Base-by-base conservation (phyloP, 2,113 vertebrate species). In the Epinephelus lanceolatus region DNA sequence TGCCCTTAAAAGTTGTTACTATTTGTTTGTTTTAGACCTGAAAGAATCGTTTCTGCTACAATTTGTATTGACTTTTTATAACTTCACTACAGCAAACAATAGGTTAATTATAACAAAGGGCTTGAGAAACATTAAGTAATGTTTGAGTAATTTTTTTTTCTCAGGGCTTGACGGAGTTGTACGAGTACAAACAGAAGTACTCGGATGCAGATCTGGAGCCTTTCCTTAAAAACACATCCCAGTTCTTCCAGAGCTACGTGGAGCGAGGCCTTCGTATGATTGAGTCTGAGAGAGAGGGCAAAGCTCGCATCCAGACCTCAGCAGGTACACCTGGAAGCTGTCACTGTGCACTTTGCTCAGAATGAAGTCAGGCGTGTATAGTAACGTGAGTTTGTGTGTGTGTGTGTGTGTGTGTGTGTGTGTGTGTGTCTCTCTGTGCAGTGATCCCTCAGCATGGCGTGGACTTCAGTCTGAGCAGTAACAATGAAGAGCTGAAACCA, bases 241-340 rank as follows among this genome's bases (percentile, higher is more conserved):
- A 98, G 92, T 98, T 99, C 94, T 99, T 99, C 93, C 98, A 99
- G 94, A 99, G 97, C 92, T 99, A 99, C 17, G 98, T 99, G 86
- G 98, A 99, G 93, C 95, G 97, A 91, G 98, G 98, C 19, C 97
- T 99, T n/a, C 96, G 97, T 5, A 93, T 98, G 88, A 99, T 99
- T 52, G 98, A 99, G 92, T 98, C 97, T 0, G 98, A 99, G 80
- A 93, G 97, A 27, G 98, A 99, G 82, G 97, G 97, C 53, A 99
- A 99, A 83, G 92, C 96, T 56, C 95, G 96, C 19, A 96, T 98
- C 90, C 94, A 97, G 81, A 52, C 94, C 78, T 96, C 97, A 1
- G 77, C 97, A 95, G 97, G 98, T 99, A 95, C 51, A 10, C 3
- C 17, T 7, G 10, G 15, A 21, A 6, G 19, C 47, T 5, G 23